phyloP scores from a whole-genome alignment of 2,797 vertebrate genomes.

The Helostoma temminkii region DNA sequence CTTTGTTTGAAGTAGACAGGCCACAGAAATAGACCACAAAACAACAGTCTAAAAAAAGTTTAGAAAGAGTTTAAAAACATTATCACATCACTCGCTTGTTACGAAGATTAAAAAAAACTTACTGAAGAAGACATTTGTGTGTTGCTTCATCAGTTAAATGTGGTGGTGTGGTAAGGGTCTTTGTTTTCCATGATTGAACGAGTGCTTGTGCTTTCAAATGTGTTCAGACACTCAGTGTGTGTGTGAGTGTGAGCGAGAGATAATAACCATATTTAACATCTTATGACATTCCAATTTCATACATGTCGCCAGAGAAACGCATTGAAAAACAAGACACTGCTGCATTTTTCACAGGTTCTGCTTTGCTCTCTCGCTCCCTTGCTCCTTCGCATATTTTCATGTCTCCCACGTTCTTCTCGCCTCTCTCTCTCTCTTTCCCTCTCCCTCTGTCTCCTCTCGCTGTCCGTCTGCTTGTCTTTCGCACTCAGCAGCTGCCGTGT shows the following conservation, averaged over 20 bases:
- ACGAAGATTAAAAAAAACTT: constrained; percentile 66
- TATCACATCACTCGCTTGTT: constrained; percentile 63
- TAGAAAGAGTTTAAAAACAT: constrained; percentile 37
- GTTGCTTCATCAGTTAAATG: constrained; percentile 60
- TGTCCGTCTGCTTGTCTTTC: constrained; percentile 84
- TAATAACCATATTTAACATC: constrained; percentile 83
- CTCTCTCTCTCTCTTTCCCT: constrained; percentile 51
- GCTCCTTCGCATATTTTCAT: constrained; percentile 76
- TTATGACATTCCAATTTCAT: constrained; percentile 84
- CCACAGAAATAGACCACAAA: constrained; percentile 77
- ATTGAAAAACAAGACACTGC: constrained; percentile 74
- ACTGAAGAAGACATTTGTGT: constrained; percentile 29
- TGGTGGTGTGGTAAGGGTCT: constrained; percentile 30
- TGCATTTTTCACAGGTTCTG: constrained; percentile 82
- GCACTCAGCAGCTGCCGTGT: constrained; percentile 83
- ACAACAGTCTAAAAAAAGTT: constrained; percentile 71
- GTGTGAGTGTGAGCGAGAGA: constrained; percentile 68
- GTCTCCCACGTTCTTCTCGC: constrained; percentile 77
- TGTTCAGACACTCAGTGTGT: constrained; percentile 44
- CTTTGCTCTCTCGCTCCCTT: constrained; percentile 74
- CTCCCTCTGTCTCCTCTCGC: constrained; percentile 76
- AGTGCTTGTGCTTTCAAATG: constrained; percentile 47
- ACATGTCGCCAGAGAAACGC: constrained; percentile 79
- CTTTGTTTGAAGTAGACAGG: constrained; percentile 76
- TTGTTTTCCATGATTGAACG: constrained; percentile 47